Evolutionary conservation across 1,140 invertebrate genomes (phyloP).

Genomic region (Zaprionus inermis): DNA sequence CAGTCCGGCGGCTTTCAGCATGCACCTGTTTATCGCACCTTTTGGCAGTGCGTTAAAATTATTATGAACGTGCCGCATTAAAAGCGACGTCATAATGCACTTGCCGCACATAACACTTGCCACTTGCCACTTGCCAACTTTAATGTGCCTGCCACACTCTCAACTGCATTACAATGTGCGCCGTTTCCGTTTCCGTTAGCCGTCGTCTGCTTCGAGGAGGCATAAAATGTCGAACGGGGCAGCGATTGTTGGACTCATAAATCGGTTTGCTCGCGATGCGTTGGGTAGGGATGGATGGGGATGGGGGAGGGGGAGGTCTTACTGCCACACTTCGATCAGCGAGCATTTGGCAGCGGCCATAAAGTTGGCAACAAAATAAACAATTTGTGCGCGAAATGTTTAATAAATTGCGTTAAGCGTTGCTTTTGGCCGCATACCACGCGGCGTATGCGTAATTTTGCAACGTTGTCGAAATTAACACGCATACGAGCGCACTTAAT

Average conservation of each 20-base stretch:
- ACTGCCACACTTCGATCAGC: conserved; percentile 49
- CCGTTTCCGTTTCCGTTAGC: conserved; percentile 7
- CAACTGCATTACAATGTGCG: conserved; percentile 10
- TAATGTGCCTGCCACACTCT: conserved; percentile 4
- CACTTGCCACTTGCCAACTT: conserved; percentile 11
- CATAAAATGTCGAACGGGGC: conserved; percentile 59
- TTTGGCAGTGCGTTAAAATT: conserved; percentile 66
- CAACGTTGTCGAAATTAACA: conserved; percentile 72
- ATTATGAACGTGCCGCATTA: conserved; percentile 68
- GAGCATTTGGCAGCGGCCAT: conserved; percentile 42
- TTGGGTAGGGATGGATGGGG: no score
- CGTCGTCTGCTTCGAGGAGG: conserved; percentile 2
- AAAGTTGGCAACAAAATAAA: conserved; percentile 72
- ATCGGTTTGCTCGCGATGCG: conserved; percentile 53
- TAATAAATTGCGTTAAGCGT: conserved; percentile 78
- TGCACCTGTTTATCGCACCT: conserved; percentile 47
- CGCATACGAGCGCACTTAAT: conserved; percentile 76
- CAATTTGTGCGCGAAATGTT: conserved; percentile 69
- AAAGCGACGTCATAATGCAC: conserved; percentile 78
- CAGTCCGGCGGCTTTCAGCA: conserved; percentile 29
- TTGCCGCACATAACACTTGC: conserved; percentile 39
- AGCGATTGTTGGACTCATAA: conserved; percentile 64
- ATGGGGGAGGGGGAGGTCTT: conserved; percentile 25
- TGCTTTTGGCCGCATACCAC: conserved; percentile 17
- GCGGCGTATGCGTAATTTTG: conserved; percentile 69